Conservation (phyloP, 2,113 vertebrate genomes). For the Columba janthina region DNA sequence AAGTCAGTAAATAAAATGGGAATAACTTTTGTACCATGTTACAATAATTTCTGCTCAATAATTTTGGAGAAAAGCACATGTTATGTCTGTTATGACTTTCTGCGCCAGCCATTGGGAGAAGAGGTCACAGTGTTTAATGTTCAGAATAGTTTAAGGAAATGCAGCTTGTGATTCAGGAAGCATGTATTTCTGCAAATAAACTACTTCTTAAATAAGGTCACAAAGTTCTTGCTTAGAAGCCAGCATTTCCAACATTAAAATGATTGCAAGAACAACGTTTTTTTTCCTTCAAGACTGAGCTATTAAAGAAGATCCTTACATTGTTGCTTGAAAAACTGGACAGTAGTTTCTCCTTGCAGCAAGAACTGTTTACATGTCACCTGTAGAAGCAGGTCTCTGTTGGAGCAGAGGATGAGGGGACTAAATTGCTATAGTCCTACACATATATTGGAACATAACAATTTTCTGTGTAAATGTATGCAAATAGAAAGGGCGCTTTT, state of each 20-base stretch:
- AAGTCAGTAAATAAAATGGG: slow-evolving; percentile 64
- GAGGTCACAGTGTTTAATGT: background rate
- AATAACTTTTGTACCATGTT: slow-evolving; percentile 44
- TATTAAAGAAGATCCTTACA: background rate
- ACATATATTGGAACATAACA: background rate
- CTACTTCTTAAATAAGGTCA: background rate
- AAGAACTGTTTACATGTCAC: background rate
- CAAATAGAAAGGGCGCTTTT: background rate
- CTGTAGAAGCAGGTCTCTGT: background rate
- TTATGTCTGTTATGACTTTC: background rate
- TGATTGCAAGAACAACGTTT: background rate
- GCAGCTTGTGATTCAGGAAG: background rate
- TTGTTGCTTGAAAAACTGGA: background rate
- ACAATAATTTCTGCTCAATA: slow-evolving; percentile 4
- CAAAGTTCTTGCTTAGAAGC: slow-evolving; percentile 10
- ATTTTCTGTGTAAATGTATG: background rate
- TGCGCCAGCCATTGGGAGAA: background rate
- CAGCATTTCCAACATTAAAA: slow-evolving; percentile 17
- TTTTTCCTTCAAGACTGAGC: background rate
- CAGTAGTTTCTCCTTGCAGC: background rate
- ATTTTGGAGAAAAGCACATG: background rate
- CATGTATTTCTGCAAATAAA: background rate
- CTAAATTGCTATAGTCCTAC: background rate
- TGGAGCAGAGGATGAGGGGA: background rate
- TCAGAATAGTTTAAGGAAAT: background rate